Evolutionary conservation across 2,113 vertebrate genomes (phyloP).

Genomic region (Sapayoa aenigma): DNA sequence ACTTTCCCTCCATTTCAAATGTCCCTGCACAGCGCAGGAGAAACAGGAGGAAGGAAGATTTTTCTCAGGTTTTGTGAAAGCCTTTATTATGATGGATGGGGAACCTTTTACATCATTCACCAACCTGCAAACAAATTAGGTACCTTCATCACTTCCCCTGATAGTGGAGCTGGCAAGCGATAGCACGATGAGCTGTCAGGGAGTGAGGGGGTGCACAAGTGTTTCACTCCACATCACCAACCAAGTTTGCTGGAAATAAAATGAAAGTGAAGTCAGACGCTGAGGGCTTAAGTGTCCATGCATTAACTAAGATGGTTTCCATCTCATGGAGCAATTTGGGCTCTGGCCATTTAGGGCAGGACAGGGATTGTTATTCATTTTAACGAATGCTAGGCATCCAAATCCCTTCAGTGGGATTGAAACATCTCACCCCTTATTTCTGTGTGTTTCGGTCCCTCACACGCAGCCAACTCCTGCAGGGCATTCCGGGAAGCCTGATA

Average conservation of each 20-base stretch:
- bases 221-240: conserved; percentile 20
- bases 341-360: neutral
- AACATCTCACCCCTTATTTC: conserved; percentile 36
- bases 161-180: conserved; percentile 21
- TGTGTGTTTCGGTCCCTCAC: neutral
- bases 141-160: conserved; percentile 47
- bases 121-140: conserved; percentile 61
- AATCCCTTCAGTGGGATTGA: conserved; percentile 2
- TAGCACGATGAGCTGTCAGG: neutral
- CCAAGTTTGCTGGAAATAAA: conserved; percentile 53
- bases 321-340: conserved; percentile 23
- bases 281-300: conserved; percentile 48
- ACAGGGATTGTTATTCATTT: conserved; percentile 53
- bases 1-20: conserved; percentile 49
- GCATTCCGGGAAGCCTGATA: neutral
- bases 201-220: neutral
- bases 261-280: conserved; percentile 49
- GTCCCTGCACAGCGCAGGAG: neutral
- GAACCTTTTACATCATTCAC: conserved; percentile 54
- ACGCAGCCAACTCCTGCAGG: neutral
- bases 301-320: conserved; percentile 54
- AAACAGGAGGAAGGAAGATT: conserved; percentile 37
- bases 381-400: conserved; percentile 53
- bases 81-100: conserved; percentile 60
- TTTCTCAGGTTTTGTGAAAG: conserved; percentile 11